These are phyloP conservation scores for Phengaris arion DNA, from an alignment of 2,888 invertebrate genomes.

Conservation along the genomic window DNA sequence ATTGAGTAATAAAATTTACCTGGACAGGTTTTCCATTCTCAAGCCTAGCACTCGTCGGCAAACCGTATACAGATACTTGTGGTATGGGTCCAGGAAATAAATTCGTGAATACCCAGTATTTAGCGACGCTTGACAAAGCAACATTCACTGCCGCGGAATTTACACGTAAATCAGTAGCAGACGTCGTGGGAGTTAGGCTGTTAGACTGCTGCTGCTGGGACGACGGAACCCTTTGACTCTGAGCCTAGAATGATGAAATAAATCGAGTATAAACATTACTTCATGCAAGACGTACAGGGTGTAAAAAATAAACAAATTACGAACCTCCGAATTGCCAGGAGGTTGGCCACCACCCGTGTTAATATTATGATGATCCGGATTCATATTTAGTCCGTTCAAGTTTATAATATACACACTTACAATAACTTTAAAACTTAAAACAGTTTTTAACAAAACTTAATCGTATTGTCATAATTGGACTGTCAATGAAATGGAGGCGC, in stretches of 20 bases:
- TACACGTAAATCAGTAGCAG: conserved; percentile 81
- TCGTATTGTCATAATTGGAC: conserved; percentile 80
- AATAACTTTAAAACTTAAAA: conserved; percentile 62
- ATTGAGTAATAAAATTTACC: conserved; percentile 55
- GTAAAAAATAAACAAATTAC: conserved; percentile 45
- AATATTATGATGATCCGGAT: conserved; percentile 76
- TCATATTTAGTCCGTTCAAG: conserved; percentile 65
- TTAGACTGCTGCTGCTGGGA: conserved; percentile 56
- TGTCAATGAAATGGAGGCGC: conserved; percentile 82
- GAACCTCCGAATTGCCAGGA: conserved; percentile 78
- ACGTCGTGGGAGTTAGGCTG: conserved; percentile 73
- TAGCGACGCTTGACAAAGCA: conserved; percentile 87
- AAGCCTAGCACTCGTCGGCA: conserved; percentile 80
- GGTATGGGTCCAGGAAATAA: conserved; percentile 87
- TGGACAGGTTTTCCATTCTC: conserved; percentile 82
- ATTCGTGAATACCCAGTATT: conserved; percentile 92
- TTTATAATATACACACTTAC: conserved; percentile 48
- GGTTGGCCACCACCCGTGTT: conserved; percentile 81
- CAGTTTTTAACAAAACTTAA: conserved; percentile 67
- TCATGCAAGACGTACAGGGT: conserved; percentile 31
- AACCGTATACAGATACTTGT: conserved; percentile 85
- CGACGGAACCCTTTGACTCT: conserved; percentile 64
- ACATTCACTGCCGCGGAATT: conserved; percentile 84
- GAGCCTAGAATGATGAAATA: conserved; percentile 57
- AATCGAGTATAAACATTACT: conserved; percentile 44